phyloP scores from a whole-genome alignment of 2,113 vertebrate species.

The Cyprinus carpio region DNA sequence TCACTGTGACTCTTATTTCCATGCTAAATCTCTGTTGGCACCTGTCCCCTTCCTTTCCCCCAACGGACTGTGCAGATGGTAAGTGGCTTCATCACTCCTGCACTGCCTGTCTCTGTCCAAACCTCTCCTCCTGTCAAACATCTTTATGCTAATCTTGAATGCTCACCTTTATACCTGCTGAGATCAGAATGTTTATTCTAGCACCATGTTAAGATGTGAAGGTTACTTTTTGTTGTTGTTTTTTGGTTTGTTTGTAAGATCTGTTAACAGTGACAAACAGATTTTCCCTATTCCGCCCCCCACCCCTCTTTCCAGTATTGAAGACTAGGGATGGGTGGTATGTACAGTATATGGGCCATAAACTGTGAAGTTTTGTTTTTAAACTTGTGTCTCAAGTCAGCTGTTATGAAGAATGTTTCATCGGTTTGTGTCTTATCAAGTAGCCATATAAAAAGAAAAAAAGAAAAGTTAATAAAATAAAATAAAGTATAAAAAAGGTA shows the following conservation, averaged over 20 bases:
- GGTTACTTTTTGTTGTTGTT: neutral
- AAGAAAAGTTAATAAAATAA: too few species aligned
- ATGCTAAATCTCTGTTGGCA: constrained; percentile 74
- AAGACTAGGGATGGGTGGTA: constrained; percentile 1
- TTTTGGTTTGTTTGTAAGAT: neutral
- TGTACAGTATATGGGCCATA: neutral
- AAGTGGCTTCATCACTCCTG: constrained; percentile 75
- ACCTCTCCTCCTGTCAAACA: constrained; percentile 42
- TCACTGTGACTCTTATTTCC: constrained; percentile 65
- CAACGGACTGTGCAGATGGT: constrained; percentile 71
- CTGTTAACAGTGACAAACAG: neutral
- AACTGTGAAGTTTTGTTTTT: neutral
- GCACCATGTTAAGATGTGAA: neutral
- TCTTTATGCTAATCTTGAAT: constrained; percentile 14
- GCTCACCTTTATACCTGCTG: constrained; percentile 16
- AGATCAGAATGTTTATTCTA: neutral
- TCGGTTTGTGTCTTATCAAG: neutral
- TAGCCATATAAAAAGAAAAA: too few species aligned
- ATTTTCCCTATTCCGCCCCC: neutral
- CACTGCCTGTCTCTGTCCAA: constrained; percentile 47
- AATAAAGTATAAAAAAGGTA: too few species aligned
- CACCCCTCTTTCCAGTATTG: neutral
- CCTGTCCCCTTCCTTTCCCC: constrained; percentile 68
- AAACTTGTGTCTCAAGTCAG: neutral
- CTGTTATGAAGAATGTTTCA: neutral